Evolutionary conservation across 2,797 vertebrate species (phyloP), one percentile per base, ranked within the genome.

Genomic region (Oreochromis mossambicus): DNA sequence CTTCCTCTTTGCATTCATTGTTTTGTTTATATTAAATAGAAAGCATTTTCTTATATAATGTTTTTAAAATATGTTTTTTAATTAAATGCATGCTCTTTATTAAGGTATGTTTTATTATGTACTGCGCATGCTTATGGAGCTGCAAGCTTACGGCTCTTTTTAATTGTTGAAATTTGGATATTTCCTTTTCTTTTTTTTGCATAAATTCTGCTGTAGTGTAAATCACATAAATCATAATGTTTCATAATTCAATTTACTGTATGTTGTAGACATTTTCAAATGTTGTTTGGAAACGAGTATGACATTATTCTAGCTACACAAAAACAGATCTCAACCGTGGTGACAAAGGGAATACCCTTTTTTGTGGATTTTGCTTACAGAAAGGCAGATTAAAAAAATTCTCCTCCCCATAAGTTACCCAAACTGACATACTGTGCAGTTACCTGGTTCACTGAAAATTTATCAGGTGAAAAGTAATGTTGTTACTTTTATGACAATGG

Each of bases 1-100:
- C 9, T 21, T 79, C 85, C 48, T 89, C 14, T 83, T 89, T 82
- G 26, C 77, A 66, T 88, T 81, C 17, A 32, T 46, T 83, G 11
- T 48, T 77, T 73, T 11, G 29, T 86, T 81, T 46, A 82, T 86
- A 41, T 41, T 82, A 21, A 75, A 75, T 48, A 50, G 26, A 75
- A 89, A 48, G 34, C 81, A 24, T 85, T 85, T 78, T 81, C 86
- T 86, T 32, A 68, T 21, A 76, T 78, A 5, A 15, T 38, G 10
- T 12, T 34, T 83, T 90, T 61, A 68, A 68, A 83, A 43, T 15
- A 3, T 32, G 3, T 9, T 34, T 58, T 82, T 83, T 79, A 63
- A 55, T 75, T 77, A 81, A 88, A 83, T 93, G 90, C 94, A 92
- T 93, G 91, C 80, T 80, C 63, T 85, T 88, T 80, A 51, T 92